phyloP scores from a whole-genome alignment of 2,888 invertebrate species.

The Luffia ferchaultella region DNA sequence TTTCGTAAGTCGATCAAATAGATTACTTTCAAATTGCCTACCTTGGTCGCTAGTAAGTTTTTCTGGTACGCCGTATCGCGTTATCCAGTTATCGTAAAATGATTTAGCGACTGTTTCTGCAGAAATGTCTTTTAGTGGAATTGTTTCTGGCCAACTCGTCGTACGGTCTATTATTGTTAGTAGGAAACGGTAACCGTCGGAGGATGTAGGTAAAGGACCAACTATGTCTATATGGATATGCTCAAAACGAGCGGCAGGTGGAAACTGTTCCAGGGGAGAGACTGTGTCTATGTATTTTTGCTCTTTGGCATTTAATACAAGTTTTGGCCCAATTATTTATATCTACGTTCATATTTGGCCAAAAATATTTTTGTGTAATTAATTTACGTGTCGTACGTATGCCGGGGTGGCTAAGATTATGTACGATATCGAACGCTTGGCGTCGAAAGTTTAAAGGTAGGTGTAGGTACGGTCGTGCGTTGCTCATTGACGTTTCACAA shows the following conservation, averaged over 20 bases:
- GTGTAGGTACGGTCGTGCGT: conserved; percentile 5
- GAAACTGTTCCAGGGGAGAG: not conserved
- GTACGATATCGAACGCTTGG: conserved; percentile 5
- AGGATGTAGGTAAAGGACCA: not conserved
- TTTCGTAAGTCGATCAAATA: conserved; percentile 20
- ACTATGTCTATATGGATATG: not conserved
- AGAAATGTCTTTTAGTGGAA: conserved; percentile 15
- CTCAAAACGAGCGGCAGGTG: conserved; percentile 5
- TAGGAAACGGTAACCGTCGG: not conserved
- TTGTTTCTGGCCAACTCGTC: conserved; percentile 16
- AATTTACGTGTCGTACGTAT: conserved; percentile 3
- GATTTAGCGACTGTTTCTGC: conserved; percentile 17
- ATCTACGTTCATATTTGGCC: conserved; percentile 5
- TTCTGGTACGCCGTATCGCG: conserved; percentile 3
- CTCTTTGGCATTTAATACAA: conserved; percentile 6
- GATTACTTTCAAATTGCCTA: conserved; percentile 26
- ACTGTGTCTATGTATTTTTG: not conserved
- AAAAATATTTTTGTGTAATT: conserved; percentile 9
- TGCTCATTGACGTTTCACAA: not conserved
- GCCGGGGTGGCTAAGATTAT: conserved; percentile 7
- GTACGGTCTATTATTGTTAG: not conserved
- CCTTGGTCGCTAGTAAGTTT: conserved; percentile 26
- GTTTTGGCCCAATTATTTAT: conserved; percentile 4
- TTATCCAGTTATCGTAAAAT: conserved; percentile 7
- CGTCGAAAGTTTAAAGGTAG: not conserved